A percentile compares a stretch with the other conserved stretches of the same genome.
Conservation (phyloP, 1,140 invertebrate genomes). For the Thrips palmi region DNA sequence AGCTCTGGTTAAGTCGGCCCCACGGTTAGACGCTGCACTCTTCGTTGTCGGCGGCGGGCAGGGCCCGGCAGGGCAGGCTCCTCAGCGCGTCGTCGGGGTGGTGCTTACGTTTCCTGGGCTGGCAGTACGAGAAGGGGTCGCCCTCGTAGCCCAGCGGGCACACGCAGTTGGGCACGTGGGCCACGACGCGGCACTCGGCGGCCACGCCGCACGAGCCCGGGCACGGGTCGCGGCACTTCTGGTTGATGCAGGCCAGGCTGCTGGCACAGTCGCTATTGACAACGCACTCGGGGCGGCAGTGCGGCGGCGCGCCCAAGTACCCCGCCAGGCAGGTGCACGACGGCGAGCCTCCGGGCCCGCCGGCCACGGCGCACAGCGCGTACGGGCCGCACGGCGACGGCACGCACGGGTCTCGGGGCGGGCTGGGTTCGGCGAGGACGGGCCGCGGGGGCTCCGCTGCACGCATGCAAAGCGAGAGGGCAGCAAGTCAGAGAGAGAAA, state of each 20-base stretch:
- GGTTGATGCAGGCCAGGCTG: conserved; percentile 31
- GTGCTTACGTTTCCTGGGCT: conserved; percentile 29
- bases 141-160: conserved; percentile 46
- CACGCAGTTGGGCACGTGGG: conserved; percentile 41
- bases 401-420: conserved; percentile 32
- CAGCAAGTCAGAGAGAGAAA: not conserved
- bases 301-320: conserved; percentile 26
- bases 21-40: too few relatives aligned
- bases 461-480: not conserved
- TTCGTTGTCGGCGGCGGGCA: too few relatives aligned
- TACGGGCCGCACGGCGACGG: conserved; percentile 57
- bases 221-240: conserved; percentile 36
- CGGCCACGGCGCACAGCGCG: conserved; percentile 39
- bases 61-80: too few relatives aligned
- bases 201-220: conserved; percentile 32
- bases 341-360: conserved; percentile 24
- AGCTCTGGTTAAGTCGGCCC: too few relatives aligned
- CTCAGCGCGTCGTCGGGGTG: too few relatives aligned
- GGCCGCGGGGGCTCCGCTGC: not conserved
- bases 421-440: conserved; percentile 15
- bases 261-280: conserved; percentile 30
- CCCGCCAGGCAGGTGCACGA: conserved; percentile 23
- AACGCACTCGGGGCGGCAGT: conserved; percentile 31
- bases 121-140: conserved; percentile 38
- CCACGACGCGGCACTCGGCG: conserved; percentile 45